These are phyloP conservation scores for Ormyrus pomaceus DNA, from an alignment of 2,888 invertebrate genomes.

Conservation along the genomic window DNA sequence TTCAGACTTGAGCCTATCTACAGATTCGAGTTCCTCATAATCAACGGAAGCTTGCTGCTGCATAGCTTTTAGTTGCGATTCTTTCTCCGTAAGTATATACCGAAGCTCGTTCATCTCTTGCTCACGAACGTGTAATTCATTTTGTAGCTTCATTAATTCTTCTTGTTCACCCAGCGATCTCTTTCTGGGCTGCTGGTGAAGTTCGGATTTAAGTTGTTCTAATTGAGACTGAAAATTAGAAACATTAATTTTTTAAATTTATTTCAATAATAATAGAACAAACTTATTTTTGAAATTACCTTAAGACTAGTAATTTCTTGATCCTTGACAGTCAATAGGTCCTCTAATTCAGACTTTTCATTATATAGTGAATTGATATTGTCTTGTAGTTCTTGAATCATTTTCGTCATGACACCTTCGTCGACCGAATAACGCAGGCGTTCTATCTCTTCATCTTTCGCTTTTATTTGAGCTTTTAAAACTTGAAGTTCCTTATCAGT, in stretches of 20 bases:
- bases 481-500: constrained; percentile 56
- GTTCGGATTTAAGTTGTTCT: neutral
- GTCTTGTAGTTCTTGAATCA: constrained; percentile 73
- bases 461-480: constrained; percentile 74
- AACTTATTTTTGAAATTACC: constrained; percentile 20
- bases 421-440: constrained; percentile 83
- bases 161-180: constrained; percentile 62
- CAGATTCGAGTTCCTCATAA: constrained; percentile 61
- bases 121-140: constrained; percentile 65
- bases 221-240: constrained; percentile 21
- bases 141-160: constrained; percentile 64
- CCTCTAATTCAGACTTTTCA: constrained; percentile 65
- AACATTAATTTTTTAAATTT: neutral
- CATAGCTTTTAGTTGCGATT: constrained; percentile 64
- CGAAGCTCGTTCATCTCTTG: constrained; percentile 66
- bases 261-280: neutral
- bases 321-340: constrained; percentile 59
- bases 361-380: constrained; percentile 67
- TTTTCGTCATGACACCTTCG: constrained; percentile 68
- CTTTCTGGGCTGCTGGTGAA: constrained; percentile 15
- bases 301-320: constrained; percentile 38
- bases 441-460: constrained; percentile 85
- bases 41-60: constrained; percentile 63
- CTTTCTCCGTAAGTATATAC: constrained; percentile 64
- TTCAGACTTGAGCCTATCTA: constrained; percentile 62